Base-by-base conservation (phyloP, 2,888 invertebrate genomes). In the Drosophila subquinaria region DNA sequence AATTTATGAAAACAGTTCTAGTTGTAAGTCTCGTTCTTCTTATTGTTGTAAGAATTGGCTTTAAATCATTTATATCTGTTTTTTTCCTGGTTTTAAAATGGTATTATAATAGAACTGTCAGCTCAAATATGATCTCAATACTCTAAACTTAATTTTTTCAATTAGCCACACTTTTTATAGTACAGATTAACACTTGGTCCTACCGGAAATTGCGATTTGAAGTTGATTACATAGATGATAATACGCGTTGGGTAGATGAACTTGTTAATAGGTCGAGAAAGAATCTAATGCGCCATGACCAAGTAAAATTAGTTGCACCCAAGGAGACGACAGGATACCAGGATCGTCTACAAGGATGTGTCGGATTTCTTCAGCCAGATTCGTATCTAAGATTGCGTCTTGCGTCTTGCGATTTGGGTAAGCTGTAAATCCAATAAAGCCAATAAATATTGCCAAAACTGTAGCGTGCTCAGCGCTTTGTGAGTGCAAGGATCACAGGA, bases 371-470 rank as follows among this genome's bases (percentile, higher is more conserved):
- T 8, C 40, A 42, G 47, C 23, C 30, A 64, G 79, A 80, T 74
- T 40, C 35, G 20, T 48, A 74, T 70, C 80, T 76, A 82, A 87
- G 79, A 81, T 89, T 87, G 81, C 81, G 79, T 75, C 65, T 61
- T 45, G 81, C 81, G 79, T 75, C 65, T 61, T 42, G 8, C 52
- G 53, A 10, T 4, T 50, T 33, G 47, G 42, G 59, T 91, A 89
- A 91, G 84, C 91, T 81, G 79, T 70, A 90, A 91, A 90, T 90
- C 91, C 90, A 91, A 90, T 90, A 91, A 90, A 90, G 69, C 82
- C 73, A 86, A 90, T 89, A 91, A 91, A 91, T 88, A 91, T 91
- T 90, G 89, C 82, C 90, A 85, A 69, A 90, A 80, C 88, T 88
- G 86, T 80, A 80, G 76, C 77, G 64, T 74, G 74, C 73, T 82